phyloP scores from a whole-genome alignment of 2,888 invertebrate species.

The Lordiphosa andalusiaca region DNA sequence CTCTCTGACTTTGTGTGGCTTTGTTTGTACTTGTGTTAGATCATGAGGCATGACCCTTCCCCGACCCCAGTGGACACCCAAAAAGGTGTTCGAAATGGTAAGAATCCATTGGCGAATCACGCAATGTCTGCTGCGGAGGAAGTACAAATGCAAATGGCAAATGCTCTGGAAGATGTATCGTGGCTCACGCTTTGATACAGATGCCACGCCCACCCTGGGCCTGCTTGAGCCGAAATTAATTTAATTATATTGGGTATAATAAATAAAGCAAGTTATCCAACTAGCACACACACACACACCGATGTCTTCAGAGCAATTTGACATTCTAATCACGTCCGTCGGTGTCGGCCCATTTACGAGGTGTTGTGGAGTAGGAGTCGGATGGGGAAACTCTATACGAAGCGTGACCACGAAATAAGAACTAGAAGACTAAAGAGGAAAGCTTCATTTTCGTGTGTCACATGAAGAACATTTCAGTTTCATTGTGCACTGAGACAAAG shows the following conservation, averaged over 20 bases:
- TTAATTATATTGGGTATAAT: slow-evolving; percentile 64
- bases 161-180: slow-evolving; percentile 48
- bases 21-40: slow-evolving; percentile 55
- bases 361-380: slow-evolving; percentile 11
- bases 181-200: slow-evolving; percentile 63
- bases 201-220: slow-evolving; percentile 37
- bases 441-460: too few relatives aligned
- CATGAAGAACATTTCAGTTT: too few relatives aligned
- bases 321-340: slow-evolving; percentile 65
- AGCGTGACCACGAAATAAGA: slow-evolving; percentile 47
- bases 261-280: slow-evolving; percentile 59
- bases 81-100: slow-evolving; percentile 70
- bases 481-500: too few relatives aligned
- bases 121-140: slow-evolving; percentile 46
- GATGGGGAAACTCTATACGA: slow-evolving; percentile 12
- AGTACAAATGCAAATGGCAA: slow-evolving; percentile 35
- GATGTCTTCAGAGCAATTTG: slow-evolving; percentile 41
- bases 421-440: slow-evolving; percentile 3
- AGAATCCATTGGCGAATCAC: slow-evolving; percentile 62
- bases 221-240: slow-evolving; percentile 47
- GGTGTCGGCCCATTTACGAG: slow-evolving; percentile 52
- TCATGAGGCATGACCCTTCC: slow-evolving; percentile 15
- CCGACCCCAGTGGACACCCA: slow-evolving; percentile 50
- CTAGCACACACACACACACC: slow-evolving; percentile 20
- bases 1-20: slow-evolving; percentile 42